These are phyloP conservation scores for Pyrrhosoma nymphula DNA, from an alignment of 2,888 invertebrate species.

Conservation along the genomic window DNA sequence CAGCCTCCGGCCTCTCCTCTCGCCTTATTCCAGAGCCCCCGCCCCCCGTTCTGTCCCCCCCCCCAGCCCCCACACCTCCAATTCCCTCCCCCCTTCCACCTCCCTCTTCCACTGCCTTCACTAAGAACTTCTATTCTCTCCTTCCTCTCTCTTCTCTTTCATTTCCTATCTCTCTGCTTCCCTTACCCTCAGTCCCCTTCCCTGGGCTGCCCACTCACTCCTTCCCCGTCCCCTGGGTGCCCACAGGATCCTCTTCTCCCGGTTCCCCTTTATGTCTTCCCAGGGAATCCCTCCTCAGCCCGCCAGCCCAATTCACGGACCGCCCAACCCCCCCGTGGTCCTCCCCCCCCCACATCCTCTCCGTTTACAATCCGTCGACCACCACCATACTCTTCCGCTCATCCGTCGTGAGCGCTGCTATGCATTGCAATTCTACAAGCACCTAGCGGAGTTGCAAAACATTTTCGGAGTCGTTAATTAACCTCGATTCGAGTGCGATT, in stretches of 20 bases:
- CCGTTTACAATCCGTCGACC: conserved; percentile 5
- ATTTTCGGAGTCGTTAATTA: conserved; percentile 45
- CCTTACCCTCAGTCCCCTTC: neutral
- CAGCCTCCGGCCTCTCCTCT: conserved; percentile 71
- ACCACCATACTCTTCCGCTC: neutral
- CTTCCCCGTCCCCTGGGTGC: conserved; percentile 55
- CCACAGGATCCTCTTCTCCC: conserved; percentile 43
- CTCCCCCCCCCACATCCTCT: neutral
- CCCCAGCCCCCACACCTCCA: conserved; percentile 63
- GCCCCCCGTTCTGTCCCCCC: conserved; percentile 69
- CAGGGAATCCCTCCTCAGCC: conserved; percentile 33
- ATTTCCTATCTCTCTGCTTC: conserved; percentile 19
- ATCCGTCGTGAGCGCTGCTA: neutral
- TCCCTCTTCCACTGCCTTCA: conserved; percentile 26
- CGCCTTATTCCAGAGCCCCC: conserved; percentile 75
- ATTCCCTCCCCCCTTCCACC: conserved; percentile 33
- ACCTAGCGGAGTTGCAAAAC: conserved; percentile 26
- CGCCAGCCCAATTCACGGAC: conserved; percentile 10
- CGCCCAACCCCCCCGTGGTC: neutral
- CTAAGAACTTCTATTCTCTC: neutral
- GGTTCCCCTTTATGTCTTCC: conserved; percentile 53
- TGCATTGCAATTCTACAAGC: conserved; percentile 33
- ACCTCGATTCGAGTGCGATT: conserved; percentile 7
- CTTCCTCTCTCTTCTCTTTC: conserved; percentile 47
- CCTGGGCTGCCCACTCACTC: conserved; percentile 29